Evolutionary conservation across 2,797 vertebrate species (phyloP).

Genomic region (Mormyrus proboscirostris): DNA sequence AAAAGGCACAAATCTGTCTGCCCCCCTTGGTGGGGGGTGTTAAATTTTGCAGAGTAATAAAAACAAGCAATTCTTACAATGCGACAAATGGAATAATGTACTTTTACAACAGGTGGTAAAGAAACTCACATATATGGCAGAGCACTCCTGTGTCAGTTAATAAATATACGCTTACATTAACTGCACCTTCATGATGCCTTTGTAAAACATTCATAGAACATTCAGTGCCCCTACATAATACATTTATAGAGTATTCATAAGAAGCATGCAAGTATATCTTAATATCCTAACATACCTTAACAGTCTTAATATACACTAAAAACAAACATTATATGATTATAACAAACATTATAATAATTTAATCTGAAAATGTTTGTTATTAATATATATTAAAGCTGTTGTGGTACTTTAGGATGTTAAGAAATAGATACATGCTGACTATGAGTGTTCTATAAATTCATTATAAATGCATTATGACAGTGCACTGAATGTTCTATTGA

Average conservation of each 20-base stretch:
- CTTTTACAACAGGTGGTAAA: neutral
- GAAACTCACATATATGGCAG: neutral
- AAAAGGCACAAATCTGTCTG: neutral
- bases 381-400: neutral
- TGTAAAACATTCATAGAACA: neutral
- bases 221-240: neutral
- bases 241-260: neutral
- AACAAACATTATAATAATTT: neutral
- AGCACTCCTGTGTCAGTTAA: neutral
- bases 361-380: neutral
- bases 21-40: neutral
- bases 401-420: neutral
- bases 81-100: neutral
- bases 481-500: neutral
- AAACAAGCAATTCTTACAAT: neutral
- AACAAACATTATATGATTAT: neutral
- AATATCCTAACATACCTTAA: neutral
- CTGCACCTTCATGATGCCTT: neutral
- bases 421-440: neutral
- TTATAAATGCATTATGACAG: neutral
- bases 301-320: neutral
- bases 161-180: neutral
- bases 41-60: neutral
- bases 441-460: neutral
- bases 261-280: neutral